Conservation (phyloP, 2,797 vertebrate genomes). For the Enteromius thamalakanensis region DNA sequence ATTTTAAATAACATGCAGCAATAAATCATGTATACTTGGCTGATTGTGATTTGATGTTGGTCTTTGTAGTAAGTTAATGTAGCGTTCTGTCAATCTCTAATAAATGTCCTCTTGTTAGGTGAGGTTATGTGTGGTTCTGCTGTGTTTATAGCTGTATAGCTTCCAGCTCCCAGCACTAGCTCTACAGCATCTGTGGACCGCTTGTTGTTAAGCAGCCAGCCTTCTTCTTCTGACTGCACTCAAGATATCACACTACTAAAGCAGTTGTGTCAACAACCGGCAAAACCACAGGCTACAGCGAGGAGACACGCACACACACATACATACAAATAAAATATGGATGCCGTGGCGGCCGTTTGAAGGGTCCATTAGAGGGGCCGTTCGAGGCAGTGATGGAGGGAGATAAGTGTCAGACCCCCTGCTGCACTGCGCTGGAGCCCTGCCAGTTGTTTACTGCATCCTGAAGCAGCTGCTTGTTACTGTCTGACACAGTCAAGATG, state of each 20-base stretch:
- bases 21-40: not conserved
- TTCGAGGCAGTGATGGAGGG: constrained; percentile 64
- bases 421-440: constrained; percentile 62
- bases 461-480: constrained; percentile 52
- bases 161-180: not conserved
- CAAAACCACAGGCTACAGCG: constrained; percentile 55
- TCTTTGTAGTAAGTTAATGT: not conserved
- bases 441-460: constrained; percentile 75
- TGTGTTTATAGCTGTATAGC: not conserved
- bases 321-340: constrained; percentile 76
- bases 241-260: constrained; percentile 73
- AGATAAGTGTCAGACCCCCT: constrained; percentile 75
- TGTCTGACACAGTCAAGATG: constrained; percentile 65
- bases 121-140: not conserved
- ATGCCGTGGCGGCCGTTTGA: constrained; percentile 77
- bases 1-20: not conserved
- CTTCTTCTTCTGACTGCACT: constrained; percentile 74
- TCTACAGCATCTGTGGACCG: constrained; percentile 43
- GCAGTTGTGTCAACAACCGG: constrained; percentile 80
- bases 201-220: constrained; percentile 74
- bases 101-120: not conserved
- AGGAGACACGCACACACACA: constrained; percentile 44
- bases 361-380: constrained; percentile 77
- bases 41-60: no score
- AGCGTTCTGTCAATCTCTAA: not conserved